A percentile compares a stretch with the other conserved stretches of the same genome.
Conservation (phyloP, 2,797 vertebrate genomes). For the Artibeus lituratus region DNA sequence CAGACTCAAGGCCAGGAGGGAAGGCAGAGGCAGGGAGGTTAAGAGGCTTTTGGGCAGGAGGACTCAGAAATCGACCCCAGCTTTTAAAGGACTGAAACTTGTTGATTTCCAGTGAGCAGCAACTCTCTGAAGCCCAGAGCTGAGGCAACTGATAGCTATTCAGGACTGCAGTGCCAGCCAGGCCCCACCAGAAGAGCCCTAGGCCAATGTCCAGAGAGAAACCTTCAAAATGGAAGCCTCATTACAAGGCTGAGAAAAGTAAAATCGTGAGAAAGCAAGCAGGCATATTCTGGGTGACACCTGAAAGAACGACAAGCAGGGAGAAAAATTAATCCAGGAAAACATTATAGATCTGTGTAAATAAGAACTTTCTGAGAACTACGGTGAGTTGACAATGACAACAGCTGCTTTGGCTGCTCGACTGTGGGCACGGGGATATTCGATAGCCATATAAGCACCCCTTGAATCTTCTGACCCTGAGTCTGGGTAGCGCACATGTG, state of each 20-base stretch:
- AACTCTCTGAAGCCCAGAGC: background rate
- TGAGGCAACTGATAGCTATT: background rate
- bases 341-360: background rate
- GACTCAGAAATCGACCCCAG: background rate
- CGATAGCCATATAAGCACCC: background rate
- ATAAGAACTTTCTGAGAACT: background rate
- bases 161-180: background rate
- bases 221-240: background rate
- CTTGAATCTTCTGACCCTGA: background rate
- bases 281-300: background rate
- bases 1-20: background rate
- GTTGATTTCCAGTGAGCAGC: background rate
- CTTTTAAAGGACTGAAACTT: background rate
- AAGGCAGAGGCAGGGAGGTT: background rate
- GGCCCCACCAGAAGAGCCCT: background rate
- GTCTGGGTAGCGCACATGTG: background rate
- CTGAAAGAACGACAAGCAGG: background rate
- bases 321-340: background rate
- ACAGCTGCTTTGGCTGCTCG: background rate
- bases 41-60: background rate
- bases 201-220: background rate
- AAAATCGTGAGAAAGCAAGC: background rate
- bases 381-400: background rate
- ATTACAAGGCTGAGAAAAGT: background rate
- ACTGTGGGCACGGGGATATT: background rate